phyloP scores from a whole-genome alignment of 2,797 vertebrate species.

The Amblyraja radiata region DNA sequence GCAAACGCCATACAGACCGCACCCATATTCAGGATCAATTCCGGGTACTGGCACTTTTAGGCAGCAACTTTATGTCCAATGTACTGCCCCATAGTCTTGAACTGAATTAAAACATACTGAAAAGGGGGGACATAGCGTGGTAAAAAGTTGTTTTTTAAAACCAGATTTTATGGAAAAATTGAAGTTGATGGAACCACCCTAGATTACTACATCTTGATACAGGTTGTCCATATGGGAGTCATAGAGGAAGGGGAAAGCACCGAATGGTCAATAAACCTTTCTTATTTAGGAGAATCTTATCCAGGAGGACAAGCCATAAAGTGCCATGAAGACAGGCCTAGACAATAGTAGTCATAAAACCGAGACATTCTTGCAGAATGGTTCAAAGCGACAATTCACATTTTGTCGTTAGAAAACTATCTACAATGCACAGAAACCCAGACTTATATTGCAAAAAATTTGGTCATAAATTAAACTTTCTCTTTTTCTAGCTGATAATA shows the following conservation, averaged over 20 bases:
- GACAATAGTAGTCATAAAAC: neutral
- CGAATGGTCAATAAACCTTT: neutral
- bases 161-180: neutral
- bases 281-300: neutral
- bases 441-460: neutral
- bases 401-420: neutral
- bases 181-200: neutral
- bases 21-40: too few relatives aligned
- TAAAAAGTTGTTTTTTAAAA: neutral
- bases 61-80: too few relatives aligned
- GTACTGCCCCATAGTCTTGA: too few relatives aligned
- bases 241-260: neutral
- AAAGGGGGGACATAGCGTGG: too few relatives aligned
- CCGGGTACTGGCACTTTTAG: too few relatives aligned
- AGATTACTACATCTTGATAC: neutral
- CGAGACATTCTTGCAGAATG: neutral
- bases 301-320: neutral
- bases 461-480: neutral
- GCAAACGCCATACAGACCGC: too few relatives aligned
- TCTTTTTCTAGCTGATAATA: neutral
- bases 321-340: too few relatives aligned
- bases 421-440: neutral
- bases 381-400: neutral
- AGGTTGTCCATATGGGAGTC: neutral
- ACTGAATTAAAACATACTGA: too few relatives aligned